phyloP scores from a whole-genome alignment of 2,888 invertebrate genomes.

The Pseudococcus jackbeardsleyi region DNA sequence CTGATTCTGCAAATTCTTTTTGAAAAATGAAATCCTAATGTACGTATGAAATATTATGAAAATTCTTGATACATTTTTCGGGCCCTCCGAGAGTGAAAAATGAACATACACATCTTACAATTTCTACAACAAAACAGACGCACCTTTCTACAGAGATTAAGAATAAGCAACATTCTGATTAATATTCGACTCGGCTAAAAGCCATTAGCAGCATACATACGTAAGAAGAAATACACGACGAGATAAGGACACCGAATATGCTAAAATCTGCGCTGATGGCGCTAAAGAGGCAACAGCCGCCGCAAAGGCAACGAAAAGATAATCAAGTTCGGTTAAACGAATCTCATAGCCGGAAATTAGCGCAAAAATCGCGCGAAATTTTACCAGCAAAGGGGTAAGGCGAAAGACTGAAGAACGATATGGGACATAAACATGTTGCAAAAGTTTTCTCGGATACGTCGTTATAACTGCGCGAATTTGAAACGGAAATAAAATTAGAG shows the following conservation, averaged over 20 bases:
- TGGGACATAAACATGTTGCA: slow-evolving; percentile 35
- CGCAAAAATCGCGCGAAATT: slow-evolving; percentile 13
- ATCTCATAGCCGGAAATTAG: slow-evolving; percentile 6
- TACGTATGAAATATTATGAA: too few species aligned
- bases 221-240: not conserved
- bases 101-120: too few species aligned
- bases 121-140: too few species aligned
- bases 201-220: not conserved
- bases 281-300: not conserved
- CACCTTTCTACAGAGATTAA: not conserved
- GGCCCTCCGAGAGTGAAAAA: too few species aligned
- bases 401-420: not conserved
- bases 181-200: slow-evolving; percentile 1
- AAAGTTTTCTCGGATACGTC: slow-evolving; percentile 40
- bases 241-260: slow-evolving; percentile 7
- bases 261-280: not conserved
- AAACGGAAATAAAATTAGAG: slow-evolving; percentile 48
- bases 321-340: slow-evolving; percentile 5
- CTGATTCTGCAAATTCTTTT: too few species aligned
- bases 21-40: too few species aligned
- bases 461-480: slow-evolving; percentile 5
- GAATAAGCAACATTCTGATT: not conserved
- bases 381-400: not conserved
- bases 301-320: not conserved
- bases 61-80: too few species aligned